Evolutionary conservation across 2,113 vertebrate genomes (phyloP).

Genomic region (Catharus bicknelli): DNA sequence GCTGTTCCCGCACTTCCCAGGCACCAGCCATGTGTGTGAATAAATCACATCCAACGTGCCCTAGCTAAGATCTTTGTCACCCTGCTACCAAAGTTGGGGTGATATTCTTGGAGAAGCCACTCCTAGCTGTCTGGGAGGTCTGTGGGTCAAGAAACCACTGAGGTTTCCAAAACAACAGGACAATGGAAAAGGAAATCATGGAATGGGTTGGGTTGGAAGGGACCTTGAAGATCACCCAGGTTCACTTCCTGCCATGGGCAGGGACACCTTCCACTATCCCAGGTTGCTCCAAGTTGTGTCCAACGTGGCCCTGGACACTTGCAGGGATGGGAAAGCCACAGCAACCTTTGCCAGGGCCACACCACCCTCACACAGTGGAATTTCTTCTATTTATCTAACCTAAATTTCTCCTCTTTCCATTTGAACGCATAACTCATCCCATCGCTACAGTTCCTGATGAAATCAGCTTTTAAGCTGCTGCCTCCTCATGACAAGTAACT

Average conservation of each 20-base stretch:
- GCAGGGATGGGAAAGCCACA: neutral
- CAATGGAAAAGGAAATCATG: neutral
- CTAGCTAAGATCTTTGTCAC: neutral
- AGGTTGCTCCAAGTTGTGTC: neutral
- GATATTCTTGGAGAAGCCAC: accelerated
- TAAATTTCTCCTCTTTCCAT: neutral
- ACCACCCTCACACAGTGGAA: neutral
- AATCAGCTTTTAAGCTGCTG: neutral
- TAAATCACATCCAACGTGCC: neutral
- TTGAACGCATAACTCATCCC: neutral
- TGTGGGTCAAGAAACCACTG: neutral
- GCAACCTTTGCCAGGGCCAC: neutral
- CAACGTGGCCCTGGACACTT: neutral
- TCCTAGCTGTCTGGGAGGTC: neutral
- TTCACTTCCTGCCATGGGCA: neutral
- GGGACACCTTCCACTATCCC: neutral
- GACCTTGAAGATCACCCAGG: neutral
- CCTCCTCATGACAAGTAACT: neutral
- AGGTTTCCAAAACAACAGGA: neutral
- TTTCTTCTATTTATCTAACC: neutral
- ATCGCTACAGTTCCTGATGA: neutral
- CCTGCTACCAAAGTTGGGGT: neutral
- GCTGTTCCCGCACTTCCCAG: accelerated
- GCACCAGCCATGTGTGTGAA: neutral
- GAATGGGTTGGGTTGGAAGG: neutral